Evolutionary conservation across 1,140 invertebrate species (phyloP).

Genomic region (Uloborus diversus): DNA sequence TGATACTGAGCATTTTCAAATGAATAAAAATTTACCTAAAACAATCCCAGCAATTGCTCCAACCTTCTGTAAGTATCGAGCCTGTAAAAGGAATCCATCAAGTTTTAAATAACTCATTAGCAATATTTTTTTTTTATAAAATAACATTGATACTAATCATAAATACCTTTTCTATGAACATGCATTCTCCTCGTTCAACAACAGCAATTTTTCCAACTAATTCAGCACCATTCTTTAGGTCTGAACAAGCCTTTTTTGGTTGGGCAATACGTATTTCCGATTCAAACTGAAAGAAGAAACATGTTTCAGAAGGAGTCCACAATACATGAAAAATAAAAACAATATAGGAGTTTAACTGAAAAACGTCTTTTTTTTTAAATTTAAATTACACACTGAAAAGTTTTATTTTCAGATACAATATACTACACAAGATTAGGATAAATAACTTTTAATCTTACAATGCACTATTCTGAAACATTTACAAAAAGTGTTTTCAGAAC

Average conservation of each 20-base stretch:
- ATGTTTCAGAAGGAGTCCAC: not conserved
- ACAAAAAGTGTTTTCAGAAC: no score
- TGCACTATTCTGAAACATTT: not conserved
- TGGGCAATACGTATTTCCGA: slow-evolving; percentile 73
- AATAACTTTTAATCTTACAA: not conserved
- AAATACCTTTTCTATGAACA: slow-evolving; percentile 93
- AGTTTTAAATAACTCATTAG: not conserved
- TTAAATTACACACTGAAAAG: not conserved
- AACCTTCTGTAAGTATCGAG: slow-evolving; percentile 80
- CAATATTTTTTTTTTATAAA: not conserved
- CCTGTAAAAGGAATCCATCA: slow-evolving; percentile 66
- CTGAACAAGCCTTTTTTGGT: slow-evolving; percentile 76
- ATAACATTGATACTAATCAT: not conserved
- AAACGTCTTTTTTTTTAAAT: not conserved
- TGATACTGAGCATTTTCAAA: not conserved
- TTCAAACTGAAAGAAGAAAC: slow-evolving; percentile 65
- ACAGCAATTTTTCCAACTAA: slow-evolving; percentile 82
- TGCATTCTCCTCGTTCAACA: slow-evolving; percentile 88
- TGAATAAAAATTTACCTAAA: slow-evolving; percentile 69
- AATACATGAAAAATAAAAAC: not conserved
- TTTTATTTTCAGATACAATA: not conserved
- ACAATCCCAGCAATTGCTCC: slow-evolving; percentile 88
- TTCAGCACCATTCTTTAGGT: slow-evolving; percentile 71
- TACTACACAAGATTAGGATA: not conserved
- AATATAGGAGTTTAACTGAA: not conserved